These are phyloP conservation scores for Gerosis bhagava DNA, from an alignment of 2,888 invertebrate genomes.

Conservation along the genomic window DNA sequence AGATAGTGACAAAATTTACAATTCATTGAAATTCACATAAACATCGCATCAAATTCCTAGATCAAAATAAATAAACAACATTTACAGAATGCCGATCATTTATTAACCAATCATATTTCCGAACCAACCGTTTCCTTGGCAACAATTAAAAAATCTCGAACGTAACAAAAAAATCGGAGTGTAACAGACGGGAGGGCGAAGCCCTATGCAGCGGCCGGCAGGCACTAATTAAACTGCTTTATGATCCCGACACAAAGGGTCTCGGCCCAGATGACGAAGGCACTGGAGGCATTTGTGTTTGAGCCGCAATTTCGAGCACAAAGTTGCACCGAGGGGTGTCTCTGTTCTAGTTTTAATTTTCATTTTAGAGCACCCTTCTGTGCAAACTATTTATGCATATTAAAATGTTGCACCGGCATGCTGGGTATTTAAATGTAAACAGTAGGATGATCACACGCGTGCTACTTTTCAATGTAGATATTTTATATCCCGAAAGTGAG, in stretches of 20 bases:
- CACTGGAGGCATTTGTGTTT: conserved; percentile 6
- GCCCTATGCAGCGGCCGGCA: background rate
- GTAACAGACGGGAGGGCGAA: conserved; percentile 12
- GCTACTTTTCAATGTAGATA: background rate
- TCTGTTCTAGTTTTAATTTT: conserved; percentile 34
- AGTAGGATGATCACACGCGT: background rate
- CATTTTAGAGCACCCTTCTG: conserved; percentile 32
- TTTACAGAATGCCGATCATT: background rate
- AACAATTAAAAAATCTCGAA: conserved; percentile 20
- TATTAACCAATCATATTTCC: conserved; percentile 7
- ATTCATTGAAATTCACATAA: background rate
- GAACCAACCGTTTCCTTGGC: conserved; percentile 11
- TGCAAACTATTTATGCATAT: conserved; percentile 38
- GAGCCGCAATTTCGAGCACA: conserved; percentile 21
- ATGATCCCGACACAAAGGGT: conserved; percentile 10
- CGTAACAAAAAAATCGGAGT: conserved; percentile 16
- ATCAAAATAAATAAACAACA: conserved; percentile 7
- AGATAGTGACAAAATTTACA: too few relatives aligned
- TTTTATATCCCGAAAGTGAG: too few relatives aligned
- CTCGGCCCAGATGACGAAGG: conserved; percentile 4
- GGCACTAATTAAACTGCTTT: conserved; percentile 20
- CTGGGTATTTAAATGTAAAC: conserved; percentile 4
- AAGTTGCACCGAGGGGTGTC: conserved; percentile 25
- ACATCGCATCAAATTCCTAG: conserved; percentile 1
- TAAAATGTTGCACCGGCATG: conserved; percentile 29